Evolutionary conservation across 1,140 invertebrate genomes (phyloP).

Genomic region (Dendrolimus kikuchii): DNA sequence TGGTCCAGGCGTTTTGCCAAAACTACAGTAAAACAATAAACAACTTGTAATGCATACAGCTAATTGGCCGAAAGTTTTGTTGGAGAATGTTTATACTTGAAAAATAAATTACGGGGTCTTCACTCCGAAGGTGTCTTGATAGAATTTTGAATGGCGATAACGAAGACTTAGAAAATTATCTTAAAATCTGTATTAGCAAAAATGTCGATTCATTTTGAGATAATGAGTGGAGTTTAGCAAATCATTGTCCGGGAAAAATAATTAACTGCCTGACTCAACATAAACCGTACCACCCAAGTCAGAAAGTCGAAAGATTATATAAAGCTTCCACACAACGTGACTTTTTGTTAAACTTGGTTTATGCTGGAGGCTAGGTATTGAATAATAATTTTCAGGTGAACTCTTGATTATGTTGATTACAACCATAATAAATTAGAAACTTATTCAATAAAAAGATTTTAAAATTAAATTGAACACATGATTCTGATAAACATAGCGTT

Average conservation of each 20-base stretch:
- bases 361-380: too few relatives aligned
- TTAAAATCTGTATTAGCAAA: constrained; percentile 24
- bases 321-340: constrained; percentile 12
- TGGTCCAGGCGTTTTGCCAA: constrained; percentile 7
- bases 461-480: too few relatives aligned
- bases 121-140: too few relatives aligned
- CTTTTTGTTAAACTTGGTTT: background rate
- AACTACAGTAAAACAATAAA: background rate
- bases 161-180: background rate
- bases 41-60: background rate
- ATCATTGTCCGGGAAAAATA: constrained; percentile 58
- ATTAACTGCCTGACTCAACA: constrained; percentile 61
- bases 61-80: too few relatives aligned
- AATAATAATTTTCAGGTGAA: too few relatives aligned
- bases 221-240: constrained; percentile 45
- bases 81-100: too few relatives aligned
- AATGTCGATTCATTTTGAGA: constrained; percentile 36
- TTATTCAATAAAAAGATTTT: too few relatives aligned
- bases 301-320: constrained; percentile 20
- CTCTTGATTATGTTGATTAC: too few relatives aligned
- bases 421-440: too few relatives aligned
- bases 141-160: too few relatives aligned
- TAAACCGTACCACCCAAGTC: constrained; percentile 32
- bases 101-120: too few relatives aligned
- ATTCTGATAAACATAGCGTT: too few relatives aligned